Conservation (phyloP, 2,888 invertebrate genomes). For the Daptonema setosum region DNA sequence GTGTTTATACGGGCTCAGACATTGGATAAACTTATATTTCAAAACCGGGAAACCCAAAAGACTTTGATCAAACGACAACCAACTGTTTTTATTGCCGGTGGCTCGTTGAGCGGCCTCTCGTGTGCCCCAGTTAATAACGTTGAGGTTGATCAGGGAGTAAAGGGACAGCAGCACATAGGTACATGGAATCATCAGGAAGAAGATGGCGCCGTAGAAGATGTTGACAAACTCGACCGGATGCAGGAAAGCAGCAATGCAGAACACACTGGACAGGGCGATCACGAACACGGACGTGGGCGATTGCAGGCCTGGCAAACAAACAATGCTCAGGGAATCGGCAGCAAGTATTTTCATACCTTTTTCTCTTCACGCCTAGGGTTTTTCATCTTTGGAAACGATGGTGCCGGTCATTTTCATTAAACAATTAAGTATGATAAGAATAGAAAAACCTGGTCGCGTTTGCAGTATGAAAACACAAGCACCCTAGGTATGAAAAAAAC, state of each 20-base stretch:
- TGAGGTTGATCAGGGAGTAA: constrained; percentile 73
- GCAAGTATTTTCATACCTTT: no score
- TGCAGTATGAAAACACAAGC: no score
- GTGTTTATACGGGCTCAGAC: no score
- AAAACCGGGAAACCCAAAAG: neutral
- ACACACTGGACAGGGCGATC: constrained; percentile 45
- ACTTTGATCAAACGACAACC: neutral
- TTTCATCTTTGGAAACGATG: no score
- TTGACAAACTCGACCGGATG: constrained; percentile 41
- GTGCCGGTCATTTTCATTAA: no score
- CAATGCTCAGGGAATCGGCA: no score
- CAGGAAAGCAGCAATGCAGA: constrained; percentile 38
- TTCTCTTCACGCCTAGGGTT: no score
- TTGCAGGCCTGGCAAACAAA: constrained; percentile 35
- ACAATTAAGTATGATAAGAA: no score
- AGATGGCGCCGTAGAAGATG: constrained; percentile 39
- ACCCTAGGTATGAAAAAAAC: no score
- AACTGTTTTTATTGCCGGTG: constrained; percentile 17
- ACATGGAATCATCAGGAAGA: constrained; percentile 73
- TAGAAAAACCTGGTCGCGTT: no score
- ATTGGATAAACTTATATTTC: neutral
- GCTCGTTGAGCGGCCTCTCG: constrained; percentile 43
- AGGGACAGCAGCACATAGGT: constrained; percentile 80
- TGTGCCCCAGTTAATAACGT: constrained; percentile 83
- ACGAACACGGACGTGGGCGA: constrained; percentile 68